phyloP scores from a whole-genome alignment of 2,797 vertebrate genomes.

The Danio aesculapii region DNA sequence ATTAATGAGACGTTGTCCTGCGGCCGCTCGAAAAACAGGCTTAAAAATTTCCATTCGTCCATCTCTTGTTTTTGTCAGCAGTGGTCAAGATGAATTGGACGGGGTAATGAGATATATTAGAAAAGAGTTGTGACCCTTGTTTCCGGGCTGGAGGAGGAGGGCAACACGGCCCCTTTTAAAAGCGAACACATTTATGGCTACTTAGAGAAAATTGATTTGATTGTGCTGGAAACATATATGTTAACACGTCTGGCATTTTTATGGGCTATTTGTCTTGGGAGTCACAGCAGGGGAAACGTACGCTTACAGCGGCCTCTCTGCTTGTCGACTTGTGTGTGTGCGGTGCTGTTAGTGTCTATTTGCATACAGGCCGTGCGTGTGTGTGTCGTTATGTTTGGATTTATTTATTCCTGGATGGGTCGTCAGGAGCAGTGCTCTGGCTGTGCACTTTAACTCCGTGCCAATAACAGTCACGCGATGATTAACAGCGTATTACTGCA shows the following conservation, averaged over 20 bases:
- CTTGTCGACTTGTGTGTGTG: background rate
- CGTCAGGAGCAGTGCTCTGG: constrained; percentile 75
- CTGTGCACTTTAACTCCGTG: constrained; percentile 81
- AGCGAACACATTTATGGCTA: constrained; percentile 99
- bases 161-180: constrained; percentile 90
- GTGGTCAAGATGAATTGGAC: constrained; percentile 85
- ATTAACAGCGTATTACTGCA: constrained; percentile 78
- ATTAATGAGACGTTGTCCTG: constrained; percentile 85
- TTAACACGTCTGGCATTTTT: constrained; percentile 95
- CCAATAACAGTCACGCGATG: constrained; percentile 80
- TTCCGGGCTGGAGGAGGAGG: constrained; percentile 80
- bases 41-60: constrained; percentile 83
- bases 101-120: constrained; percentile 89
- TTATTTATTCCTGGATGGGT: constrained; percentile 60
- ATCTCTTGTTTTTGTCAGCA: constrained; percentile 55
- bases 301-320: constrained; percentile 68
- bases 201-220: constrained; percentile 99
- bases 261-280: constrained; percentile 89
- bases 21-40: constrained; percentile 81
- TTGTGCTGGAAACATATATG: constrained; percentile 93
- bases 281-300: constrained; percentile 81
- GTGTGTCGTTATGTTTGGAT: constrained; percentile 51
- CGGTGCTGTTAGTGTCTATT: constrained; percentile 44
- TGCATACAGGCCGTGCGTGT: constrained; percentile 25
- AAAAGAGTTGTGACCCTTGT: constrained; percentile 83